phyloP scores from a whole-genome alignment of 1,140 invertebrate genomes.

The Agraylea sexmaculata region DNA sequence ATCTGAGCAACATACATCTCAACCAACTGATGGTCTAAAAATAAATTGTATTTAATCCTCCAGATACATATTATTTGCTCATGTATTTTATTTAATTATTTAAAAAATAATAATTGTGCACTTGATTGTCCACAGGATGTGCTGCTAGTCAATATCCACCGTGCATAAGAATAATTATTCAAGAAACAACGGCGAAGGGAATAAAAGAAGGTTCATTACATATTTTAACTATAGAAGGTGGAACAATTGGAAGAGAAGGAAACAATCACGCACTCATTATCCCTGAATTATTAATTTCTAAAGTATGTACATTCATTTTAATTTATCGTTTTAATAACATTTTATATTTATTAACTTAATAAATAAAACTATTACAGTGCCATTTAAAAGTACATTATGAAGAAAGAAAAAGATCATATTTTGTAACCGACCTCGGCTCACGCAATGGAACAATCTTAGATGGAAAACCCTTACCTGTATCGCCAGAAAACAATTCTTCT shows the following conservation, averaged over 20 bases:
- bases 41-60: too few relatives aligned
- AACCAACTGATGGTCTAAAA: too few relatives aligned
- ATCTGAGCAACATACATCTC: too few relatives aligned
- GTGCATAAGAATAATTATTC: conserved; percentile 77
- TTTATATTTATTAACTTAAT: conserved; percentile 4
- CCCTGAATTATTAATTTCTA: conserved; percentile 68
- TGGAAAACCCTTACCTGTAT: conserved; percentile 59
- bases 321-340: conserved; percentile 10
- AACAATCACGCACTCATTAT: conserved; percentile 59
- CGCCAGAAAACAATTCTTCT: conserved; percentile 54
- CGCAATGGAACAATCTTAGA: conserved; percentile 81
- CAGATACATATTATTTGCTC: too few relatives aligned
- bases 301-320: conserved; percentile 40
- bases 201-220: conserved; percentile 68
- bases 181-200: conserved; percentile 53
- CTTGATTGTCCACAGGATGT: conserved; percentile 42
- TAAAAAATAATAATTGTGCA: conserved; percentile 8
- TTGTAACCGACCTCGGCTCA: conserved; percentile 70
- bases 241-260: conserved; percentile 72
- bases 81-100: conserved; percentile 2
- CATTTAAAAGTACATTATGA: conserved; percentile 66
- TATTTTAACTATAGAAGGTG: conserved; percentile 78
- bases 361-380: conserved; percentile 40
- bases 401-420: conserved; percentile 46
- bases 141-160: conserved; percentile 64